Evolutionary conservation across 35 echinoderm and acorn worm species (phyloP), one percentile per base, ranked within the genome.

Genomic region (Diadema setosum): DNA sequence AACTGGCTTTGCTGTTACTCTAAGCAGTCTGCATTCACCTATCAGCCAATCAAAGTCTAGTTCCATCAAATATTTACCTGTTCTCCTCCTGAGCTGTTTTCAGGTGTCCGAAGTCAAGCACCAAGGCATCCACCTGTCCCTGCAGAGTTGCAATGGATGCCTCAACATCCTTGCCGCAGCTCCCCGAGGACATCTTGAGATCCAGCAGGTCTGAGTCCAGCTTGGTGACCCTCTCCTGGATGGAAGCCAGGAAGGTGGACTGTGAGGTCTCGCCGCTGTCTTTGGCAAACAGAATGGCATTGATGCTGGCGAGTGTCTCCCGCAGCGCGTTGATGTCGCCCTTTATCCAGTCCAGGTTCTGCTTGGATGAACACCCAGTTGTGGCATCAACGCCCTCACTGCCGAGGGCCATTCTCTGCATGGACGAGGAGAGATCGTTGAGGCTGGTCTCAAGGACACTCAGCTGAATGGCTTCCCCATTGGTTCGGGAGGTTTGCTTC

Each of bases 121-220:
- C 86, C 34, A 94, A 58, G 18, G 27, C 61, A 46, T 75, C 27
- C 2, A 91, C 60, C 31, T 85, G 81, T 7, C 15, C n/a, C 61
- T 90, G 50, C 34, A 89, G 45, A 21, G 41, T 58, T 39, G 5
- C 41, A 30, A 83, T 31, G 15, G 46, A 26, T n/a, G 46, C 81
- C 37, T 21, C 39, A 6, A 76, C 20, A 32, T 75, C 67, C 49
- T 56, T 50, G 21, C 32, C 40, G 11, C 14, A 29, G 0, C 43
- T 70, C 23, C 44, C 81, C 44, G 39, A 41, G 57, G 52, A 83
- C 2, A 15, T 49, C 60, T 73, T 70, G 32, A 70, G 46, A 5
- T n/a, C 32, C 21, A 42, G 12, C 42, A 42, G 30, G 24, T n/a
- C 48, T 27, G n/a, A 45, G 44, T 48, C 73, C 24, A 48, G 45